Evolutionary conservation across 2,888 invertebrate species (phyloP).

Genomic region (Ornithoptera priamus): DNA sequence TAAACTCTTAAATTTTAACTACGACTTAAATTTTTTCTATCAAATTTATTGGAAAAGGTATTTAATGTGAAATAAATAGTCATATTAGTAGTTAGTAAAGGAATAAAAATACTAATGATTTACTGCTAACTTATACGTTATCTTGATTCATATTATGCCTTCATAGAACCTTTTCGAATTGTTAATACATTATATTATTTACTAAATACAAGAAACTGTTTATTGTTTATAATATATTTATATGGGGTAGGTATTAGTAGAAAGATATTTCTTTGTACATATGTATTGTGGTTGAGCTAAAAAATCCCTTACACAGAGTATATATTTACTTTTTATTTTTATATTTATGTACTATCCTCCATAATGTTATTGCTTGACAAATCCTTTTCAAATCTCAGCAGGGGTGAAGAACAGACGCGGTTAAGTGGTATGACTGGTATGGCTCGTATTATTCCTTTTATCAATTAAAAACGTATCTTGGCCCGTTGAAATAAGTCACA

Average conservation of each 20-base stretch:
- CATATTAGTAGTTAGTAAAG: no score
- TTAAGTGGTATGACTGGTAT: slow-evolving; percentile 50
- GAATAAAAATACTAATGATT: no score
- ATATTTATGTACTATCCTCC: slow-evolving; percentile 32
- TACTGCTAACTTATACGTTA: no score
- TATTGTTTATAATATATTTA: background rate
- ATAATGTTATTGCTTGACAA: slow-evolving; percentile 45
- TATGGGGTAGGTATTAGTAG: background rate
- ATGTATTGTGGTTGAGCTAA: background rate
- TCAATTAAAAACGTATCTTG: slow-evolving; percentile 33
- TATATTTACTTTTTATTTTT: background rate
- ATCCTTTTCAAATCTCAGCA: slow-evolving; percentile 68
- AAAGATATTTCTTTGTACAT: no score
- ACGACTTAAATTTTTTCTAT: background rate
- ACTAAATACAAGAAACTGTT: background rate
- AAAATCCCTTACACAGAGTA: background rate
- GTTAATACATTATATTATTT: background rate
- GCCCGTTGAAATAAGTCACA: slow-evolving; percentile 47
- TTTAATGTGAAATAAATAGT: background rate
- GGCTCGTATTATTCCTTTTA: slow-evolving; percentile 36
- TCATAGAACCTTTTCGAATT: no score
- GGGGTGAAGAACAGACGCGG: slow-evolving; percentile 56
- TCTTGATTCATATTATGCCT: no score
- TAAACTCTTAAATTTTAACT: background rate
- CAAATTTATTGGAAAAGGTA: background rate